Conservation (phyloP, 2,113 vertebrate species). For the Hypomesus transpacificus region DNA sequence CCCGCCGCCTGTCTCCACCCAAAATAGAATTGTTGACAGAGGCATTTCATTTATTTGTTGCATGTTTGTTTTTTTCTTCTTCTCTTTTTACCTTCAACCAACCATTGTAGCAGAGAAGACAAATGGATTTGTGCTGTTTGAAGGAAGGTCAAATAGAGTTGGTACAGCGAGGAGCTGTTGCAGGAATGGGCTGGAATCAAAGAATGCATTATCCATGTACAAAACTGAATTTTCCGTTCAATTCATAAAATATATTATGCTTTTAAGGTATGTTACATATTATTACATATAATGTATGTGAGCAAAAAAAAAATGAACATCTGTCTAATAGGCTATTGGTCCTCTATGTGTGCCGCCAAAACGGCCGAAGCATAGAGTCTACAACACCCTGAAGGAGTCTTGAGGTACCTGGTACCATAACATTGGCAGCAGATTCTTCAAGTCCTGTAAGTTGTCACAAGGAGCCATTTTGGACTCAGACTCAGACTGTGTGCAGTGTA, state of each 20-base stretch:
- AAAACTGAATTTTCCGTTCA: not conserved
- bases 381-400: no score
- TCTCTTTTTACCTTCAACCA: conserved; percentile 30
- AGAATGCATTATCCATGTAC: not conserved
- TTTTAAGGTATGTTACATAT: no score
- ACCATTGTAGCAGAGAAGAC: conserved; percentile 48
- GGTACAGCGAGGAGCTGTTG: not conserved
- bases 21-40: conserved; percentile 65
- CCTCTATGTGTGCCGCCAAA: no score
- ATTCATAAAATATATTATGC: not conserved
- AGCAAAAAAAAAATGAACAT: no score
- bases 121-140: conserved; percentile 41
- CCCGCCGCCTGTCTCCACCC: conserved; percentile 34
- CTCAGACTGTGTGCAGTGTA: no score
- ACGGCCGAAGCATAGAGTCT: no score
- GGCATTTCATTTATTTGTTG: conserved; percentile 58
- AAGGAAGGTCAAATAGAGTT: conserved; percentile 53
- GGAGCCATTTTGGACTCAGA: no score
- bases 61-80: conserved; percentile 33
- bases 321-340: no score
- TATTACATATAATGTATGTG: no score
- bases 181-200: not conserved
- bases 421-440: no score
- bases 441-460: no score
- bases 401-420: no score